These are phyloP conservation scores for Aromia moschata DNA, from an alignment of 2,888 invertebrate genomes.

Conservation along the genomic window DNA sequence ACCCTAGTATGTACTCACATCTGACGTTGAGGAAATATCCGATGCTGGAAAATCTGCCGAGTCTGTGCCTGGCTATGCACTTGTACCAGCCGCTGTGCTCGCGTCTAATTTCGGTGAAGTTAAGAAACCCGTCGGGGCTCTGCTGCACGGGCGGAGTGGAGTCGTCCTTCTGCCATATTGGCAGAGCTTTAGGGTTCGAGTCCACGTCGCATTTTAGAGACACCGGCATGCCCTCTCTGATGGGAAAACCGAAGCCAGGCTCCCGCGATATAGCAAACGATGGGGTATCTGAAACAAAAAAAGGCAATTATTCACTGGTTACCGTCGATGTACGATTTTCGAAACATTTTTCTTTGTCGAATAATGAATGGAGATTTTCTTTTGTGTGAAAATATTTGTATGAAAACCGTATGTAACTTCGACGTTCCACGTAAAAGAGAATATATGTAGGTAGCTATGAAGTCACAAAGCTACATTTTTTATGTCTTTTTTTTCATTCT, in stretches of 20 bases:
- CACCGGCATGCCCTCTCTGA: slow-evolving; percentile 88
- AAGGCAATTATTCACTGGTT: too few species aligned
- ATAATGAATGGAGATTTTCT: too few species aligned
- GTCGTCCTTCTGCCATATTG: slow-evolving; percentile 79
- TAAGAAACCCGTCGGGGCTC: slow-evolving; percentile 81
- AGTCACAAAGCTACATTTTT: too few species aligned
- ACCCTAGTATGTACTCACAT: slow-evolving; percentile 74
- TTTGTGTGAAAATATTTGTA: too few species aligned
- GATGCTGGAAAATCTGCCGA: slow-evolving; percentile 87
- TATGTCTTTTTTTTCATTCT: too few species aligned
- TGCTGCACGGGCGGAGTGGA: slow-evolving; percentile 69
- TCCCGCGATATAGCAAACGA: slow-evolving; percentile 92
- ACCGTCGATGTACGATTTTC: too few species aligned
- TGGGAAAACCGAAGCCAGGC: slow-evolving; percentile 91
- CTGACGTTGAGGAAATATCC: slow-evolving; percentile 90
- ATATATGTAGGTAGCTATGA: too few species aligned
- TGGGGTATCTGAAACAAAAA: slow-evolving; percentile 77
- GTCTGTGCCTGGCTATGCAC: slow-evolving; percentile 84
- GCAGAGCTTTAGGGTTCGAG: slow-evolving; percentile 88
- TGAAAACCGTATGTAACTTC: too few species aligned
- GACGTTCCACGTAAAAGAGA: too few species aligned
- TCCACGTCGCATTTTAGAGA: slow-evolving; percentile 93
- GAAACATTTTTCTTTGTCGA: too few species aligned
- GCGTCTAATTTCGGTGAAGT: slow-evolving; percentile 81
- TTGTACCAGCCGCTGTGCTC: slow-evolving; percentile 94